phyloP scores from a whole-genome alignment of 2,888 invertebrate species.

The Epirrita christyi region DNA sequence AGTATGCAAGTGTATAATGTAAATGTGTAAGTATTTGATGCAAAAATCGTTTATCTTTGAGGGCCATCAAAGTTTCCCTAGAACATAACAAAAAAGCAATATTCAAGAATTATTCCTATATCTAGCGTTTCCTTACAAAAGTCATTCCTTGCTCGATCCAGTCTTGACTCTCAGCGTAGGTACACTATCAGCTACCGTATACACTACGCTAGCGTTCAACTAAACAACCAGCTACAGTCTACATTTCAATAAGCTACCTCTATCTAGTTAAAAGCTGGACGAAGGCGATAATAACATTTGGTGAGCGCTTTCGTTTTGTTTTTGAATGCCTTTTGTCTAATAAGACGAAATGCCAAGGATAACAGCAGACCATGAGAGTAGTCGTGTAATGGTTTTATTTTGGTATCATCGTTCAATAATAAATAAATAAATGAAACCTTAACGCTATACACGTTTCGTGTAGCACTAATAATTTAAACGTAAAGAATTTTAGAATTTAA shows the following conservation, averaged over 20 bases:
- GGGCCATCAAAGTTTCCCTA: no score
- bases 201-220: conserved; percentile 65
- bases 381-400: no score
- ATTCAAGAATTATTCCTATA: conserved; percentile 11
- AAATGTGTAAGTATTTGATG: no score
- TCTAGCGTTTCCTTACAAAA: conserved; percentile 35
- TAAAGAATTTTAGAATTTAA: no score
- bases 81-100: neutral
- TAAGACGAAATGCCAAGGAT: neutral
- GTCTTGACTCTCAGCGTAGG: conserved; percentile 63
- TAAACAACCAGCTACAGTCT: conserved; percentile 48
- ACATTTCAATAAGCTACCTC: conserved; percentile 26
- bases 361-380: neutral
- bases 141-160: conserved; percentile 47
- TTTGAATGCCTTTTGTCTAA: neutral
- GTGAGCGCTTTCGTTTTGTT: neutral
- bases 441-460: no score
- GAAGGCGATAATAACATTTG: neutral
- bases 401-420: no score
- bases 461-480: no score
- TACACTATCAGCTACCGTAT: conserved; percentile 36
- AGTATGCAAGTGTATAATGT: no score
- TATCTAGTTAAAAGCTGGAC: conserved; percentile 1
- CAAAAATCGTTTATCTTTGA: no score
- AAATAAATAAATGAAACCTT: no score